These are phyloP conservation scores for Callyntrura guangdongensis DNA, from an alignment of 2,888 invertebrate species.

Conservation along the genomic window DNA sequence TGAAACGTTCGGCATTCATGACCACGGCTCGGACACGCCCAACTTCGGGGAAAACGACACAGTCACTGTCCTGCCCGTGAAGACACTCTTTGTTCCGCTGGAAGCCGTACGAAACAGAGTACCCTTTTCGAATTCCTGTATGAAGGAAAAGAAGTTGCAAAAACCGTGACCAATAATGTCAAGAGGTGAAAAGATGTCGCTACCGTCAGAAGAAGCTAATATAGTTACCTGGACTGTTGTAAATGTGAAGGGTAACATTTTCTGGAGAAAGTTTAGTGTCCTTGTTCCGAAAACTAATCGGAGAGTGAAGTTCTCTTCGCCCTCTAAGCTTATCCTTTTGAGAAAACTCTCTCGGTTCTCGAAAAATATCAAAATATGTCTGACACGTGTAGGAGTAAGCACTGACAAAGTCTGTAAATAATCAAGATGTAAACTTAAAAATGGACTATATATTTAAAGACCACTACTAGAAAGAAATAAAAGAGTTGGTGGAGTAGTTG, in stretches of 20 bases:
- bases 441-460: no score
- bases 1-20: conserved; percentile 56
- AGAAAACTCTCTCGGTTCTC: neutral
- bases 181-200: no score
- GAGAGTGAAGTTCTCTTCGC: neutral
- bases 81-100: conserved; percentile 70
- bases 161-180: no score
- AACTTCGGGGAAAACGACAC: conserved; percentile 43
- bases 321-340: neutral
- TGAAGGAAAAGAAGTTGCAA: no score
- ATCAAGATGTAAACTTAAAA: no score
- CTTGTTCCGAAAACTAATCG: neutral
- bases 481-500: neutral
- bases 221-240: conserved; percentile 35
- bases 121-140: conserved; percentile 29
- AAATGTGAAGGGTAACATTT: conserved; percentile 42
- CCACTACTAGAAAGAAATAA: no score
- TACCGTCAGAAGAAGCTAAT: no score
- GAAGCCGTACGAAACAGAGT: conserved; percentile 66
- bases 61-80: conserved; percentile 23
- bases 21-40: conserved; percentile 48
- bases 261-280: neutral
- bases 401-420: no score
- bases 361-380: conserved; percentile 40
- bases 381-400: no score